Conservation (phyloP, 1,140 invertebrate genomes). For the Teleopsis dalmanni region DNA sequence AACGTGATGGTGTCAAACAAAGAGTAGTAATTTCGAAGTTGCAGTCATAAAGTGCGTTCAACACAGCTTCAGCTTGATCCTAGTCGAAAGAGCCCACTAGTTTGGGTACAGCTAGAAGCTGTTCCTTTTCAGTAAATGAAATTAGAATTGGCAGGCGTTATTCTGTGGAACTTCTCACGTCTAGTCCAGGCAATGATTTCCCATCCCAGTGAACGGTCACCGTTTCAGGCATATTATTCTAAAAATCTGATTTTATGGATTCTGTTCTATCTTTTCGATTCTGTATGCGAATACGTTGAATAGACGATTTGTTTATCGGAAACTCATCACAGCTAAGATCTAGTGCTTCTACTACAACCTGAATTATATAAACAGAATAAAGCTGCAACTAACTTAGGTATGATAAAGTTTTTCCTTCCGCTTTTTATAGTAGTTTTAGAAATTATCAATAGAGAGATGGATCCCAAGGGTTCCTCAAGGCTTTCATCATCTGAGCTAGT, state of each 20-base stretch:
- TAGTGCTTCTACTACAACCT: conserved; percentile 2
- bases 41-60: too few species aligned
- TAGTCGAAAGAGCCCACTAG: conserved; percentile 10
- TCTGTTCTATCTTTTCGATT: conserved; percentile 9
- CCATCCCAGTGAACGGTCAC: conserved; percentile 9
- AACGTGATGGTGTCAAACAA: too few species aligned
- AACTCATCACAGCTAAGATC: conserved; percentile 1
- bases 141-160: conserved; percentile 5
- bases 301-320: conserved; percentile 8
- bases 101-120: conserved; percentile 6
- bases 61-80: too few species aligned
- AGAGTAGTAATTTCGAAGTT: too few species aligned
- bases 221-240: background rate
- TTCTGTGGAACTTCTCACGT: conserved; percentile 1
- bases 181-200: conserved; percentile 1
- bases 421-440: too few species aligned
- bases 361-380: conserved; percentile 3
- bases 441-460: too few species aligned
- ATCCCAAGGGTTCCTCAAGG: too few species aligned
- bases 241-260: conserved; percentile 7
- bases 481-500: too few species aligned
- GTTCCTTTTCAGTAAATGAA: conserved; percentile 5
- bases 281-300: conserved; percentile 6
- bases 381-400: conserved; percentile 7
- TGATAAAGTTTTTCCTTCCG: conserved; percentile 5